Conservation (phyloP, 1,140 invertebrate genomes). For the Pogonognathellus flavescens region DNA sequence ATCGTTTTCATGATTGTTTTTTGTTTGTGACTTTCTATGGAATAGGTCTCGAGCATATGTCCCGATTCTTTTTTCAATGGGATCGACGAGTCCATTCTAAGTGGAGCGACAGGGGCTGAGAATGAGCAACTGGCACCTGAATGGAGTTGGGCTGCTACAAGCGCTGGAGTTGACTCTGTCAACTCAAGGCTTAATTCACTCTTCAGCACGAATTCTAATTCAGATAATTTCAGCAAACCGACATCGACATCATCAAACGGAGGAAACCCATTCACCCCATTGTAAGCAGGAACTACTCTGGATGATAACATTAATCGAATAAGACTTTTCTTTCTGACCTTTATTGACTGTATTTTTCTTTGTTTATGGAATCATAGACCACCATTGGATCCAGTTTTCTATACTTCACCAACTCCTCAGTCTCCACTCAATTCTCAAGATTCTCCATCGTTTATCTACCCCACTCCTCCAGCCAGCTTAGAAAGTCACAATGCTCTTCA, state of each 20-base stretch:
- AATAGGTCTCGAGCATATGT: conserved; percentile 65
- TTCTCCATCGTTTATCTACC: conserved; percentile 77
- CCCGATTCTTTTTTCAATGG: conserved; percentile 64
- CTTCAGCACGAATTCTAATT: conserved; percentile 50
- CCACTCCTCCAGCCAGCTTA: conserved; percentile 77
- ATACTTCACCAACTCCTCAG: conserved; percentile 72
- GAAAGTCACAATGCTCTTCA: conserved; percentile 75
- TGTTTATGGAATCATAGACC: conserved; percentile 56
- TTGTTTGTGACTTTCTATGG: conserved; percentile 23
- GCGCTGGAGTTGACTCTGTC: conserved; percentile 51
- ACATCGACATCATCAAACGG: conserved; percentile 5
- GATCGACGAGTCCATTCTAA: conserved; percentile 65
- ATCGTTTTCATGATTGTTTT: conserved; percentile 32
- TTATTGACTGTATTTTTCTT: conserved; percentile 49
- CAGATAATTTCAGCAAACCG: conserved; percentile 46
- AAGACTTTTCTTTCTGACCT: conserved; percentile 11
- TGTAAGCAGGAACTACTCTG: conserved; percentile 53
- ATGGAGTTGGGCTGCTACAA: conserved; percentile 62
- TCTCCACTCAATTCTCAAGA: conserved; percentile 70
- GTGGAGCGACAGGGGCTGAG: conserved; percentile 37
- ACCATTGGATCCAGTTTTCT: conserved; percentile 61
- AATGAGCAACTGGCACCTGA: conserved; percentile 55
- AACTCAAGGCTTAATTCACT: conserved; percentile 53
- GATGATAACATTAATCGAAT: background rate
- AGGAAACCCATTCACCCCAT: conserved; percentile 52